Base-by-base conservation (phyloP, 1,140 invertebrate genomes). In the Notospermus geniculatus region DNA sequence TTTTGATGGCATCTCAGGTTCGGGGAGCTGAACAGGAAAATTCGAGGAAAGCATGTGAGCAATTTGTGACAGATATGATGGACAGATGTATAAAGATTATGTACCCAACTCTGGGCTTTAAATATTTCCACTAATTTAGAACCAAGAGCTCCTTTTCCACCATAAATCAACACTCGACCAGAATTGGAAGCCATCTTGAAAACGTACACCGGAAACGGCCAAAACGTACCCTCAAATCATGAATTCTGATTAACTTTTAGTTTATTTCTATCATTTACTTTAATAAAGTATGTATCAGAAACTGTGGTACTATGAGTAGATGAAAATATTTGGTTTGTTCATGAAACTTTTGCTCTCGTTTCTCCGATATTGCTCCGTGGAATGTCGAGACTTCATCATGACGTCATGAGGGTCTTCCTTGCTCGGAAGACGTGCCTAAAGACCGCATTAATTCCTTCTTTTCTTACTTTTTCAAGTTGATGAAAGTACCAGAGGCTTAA, bases 61-160 rank as follows among this genome's bases (percentile, higher is more conserved):
- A 36, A 36, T 7, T 4, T 36, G 15, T 7, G 32, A 15, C 15
- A 36, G 15, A 36, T 36, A 7, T 7, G 32, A 36, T 36, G 32
- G 15, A 36, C 5, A 7, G 32, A 7, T 36, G 32, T 36, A 7
- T 15, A 19, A 27, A 46, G 27, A 59, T 57, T 60, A 75, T 87
- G 85, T 84, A 92, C 91, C 86, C 88, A 97, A 76, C 93, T 91
- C 69, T 93, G 88, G 7, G 86, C 84, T 83, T 97, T 97, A 71
- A 98, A 96, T 76, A 90, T 86, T 7, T 88, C 86, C 0, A 98
- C 89, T 74, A 92, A 90, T 57, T 87, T 86, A 2, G 89, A 88
- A 19, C 96, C 96, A 22, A 98, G 83, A 41, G 96, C 96, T 63
- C 96, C 96, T 79, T 89, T 89, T 7, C 95, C 96, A 60, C 96